Evolutionary conservation across 2,888 invertebrate genomes (phyloP), one percentile per base, ranked within the genome.

Genomic region (Torymus texanus): DNA sequence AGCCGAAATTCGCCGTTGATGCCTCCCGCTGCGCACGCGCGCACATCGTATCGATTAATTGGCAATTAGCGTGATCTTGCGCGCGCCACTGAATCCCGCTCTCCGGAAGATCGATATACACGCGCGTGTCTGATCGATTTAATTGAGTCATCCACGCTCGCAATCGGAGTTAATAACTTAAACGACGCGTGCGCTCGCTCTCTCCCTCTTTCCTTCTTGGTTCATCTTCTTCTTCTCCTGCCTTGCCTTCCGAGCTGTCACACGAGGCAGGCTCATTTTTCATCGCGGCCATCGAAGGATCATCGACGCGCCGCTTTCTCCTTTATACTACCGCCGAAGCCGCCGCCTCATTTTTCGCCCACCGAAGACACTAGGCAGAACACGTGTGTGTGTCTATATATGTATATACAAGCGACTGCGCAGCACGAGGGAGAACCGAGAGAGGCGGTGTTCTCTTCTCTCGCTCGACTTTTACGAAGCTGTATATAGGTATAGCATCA

Each of bases 31-130:
- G 62, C 13, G 24, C 13, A 14, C 13, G 8, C 41, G 41, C 41
- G 41, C 41, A 41, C 41, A 41, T 41, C 41, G 41, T 5, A 41
- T 56, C 68, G 58, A 67, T 68, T 58, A 68, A 68, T 68, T 68
- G 56, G 56, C 29, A 56, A 58, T 68, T 21, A 41, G 41, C 41
- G 41, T 41, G 41, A 41, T 41, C 41, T 41, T 8, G 8, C 41
- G 41, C 41, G 8, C 41, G 41, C 41, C 41, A 41, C 41, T 41
- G 41, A 41, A 41, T 41, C 41, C 41, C 41, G 41, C 41, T 1
- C 41, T 41, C 41, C 8, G 41, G 41, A 41, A 41, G 41, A 21
- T 21, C 21, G 21, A 21, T 21, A 41, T 41, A 41, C 41, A 8
- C 10, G 1, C 41, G 41, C 41, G 5, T 8, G 41, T 41, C n/a